Evolutionary conservation across 1,140 invertebrate species (phyloP), one percentile per base, ranked within the genome.

Genomic region (Euglossa dilemma): DNA sequence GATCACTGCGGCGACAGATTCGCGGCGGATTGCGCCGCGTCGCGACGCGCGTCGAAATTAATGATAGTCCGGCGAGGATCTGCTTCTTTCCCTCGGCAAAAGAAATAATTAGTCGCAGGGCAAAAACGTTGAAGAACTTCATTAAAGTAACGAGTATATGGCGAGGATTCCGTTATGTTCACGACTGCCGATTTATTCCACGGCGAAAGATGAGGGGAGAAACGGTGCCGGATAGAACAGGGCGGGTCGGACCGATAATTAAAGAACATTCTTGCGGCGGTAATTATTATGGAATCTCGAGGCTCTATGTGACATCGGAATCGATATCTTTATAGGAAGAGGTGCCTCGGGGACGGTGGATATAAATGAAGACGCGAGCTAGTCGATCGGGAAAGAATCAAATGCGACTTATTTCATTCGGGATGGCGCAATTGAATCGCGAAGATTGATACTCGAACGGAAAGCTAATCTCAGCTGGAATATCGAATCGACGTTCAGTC

Each of bases 61-160:
- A 84, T 84, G 72, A 61, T 56, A 76, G 59, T 64, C 56, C 54
- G 45, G 20, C 45, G 72, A 59, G 47, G 64, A 76, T 70, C 61
- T 72, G 67, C 18, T 54, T 25, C 16, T 52, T 64, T 50, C 63
- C 47, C 11, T 9, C 43, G 28, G 12, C 47, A 28, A 69, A 67
- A 77, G 66, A 84, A 84, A 84, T 80, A 87, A 87, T 87, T 87
- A 87, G 85, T 80, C 76, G 54, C 59, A 11, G 18, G n/a, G 50
- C 25, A 63, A 75, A 87, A 74, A 66, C 52, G 25, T 28, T 77
- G 63, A 72, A 86, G 64, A 80, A 56, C 43, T 47, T 81, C 72
- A 73, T 18, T 36, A 43, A 84, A 83, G 23, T 54, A 79, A 54
- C 50, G 70, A 63, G 45, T 75, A 20, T 64, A 67, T 56, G 45